Percentiles rank a stretch among this genome's conserved stretches.
These are phyloP conservation scores for Drosophila triauraria DNA, from an alignment of 1,140 invertebrate species.

Conservation along the genomic window DNA sequence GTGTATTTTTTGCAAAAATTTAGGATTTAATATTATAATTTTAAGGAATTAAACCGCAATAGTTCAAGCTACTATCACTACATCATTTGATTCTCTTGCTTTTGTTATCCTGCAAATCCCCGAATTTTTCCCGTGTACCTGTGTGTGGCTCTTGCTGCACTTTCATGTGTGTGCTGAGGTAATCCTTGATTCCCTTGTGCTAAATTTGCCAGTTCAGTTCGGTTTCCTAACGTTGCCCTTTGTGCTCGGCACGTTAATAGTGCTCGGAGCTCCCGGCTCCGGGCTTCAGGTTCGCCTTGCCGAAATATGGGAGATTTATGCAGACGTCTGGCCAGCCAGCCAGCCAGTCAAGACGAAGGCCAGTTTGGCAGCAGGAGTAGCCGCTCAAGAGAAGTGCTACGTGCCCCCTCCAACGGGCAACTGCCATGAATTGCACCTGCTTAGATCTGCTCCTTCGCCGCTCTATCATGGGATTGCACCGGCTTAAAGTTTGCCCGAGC, in stretches of 20 bases:
- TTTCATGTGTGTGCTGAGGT: slow-evolving; percentile 46
- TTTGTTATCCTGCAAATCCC: neutral
- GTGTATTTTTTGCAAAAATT: too few relatives aligned
- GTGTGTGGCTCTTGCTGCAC: neutral
- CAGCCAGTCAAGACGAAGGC: slow-evolving; percentile 53
- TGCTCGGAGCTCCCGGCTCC: slow-evolving; percentile 29
- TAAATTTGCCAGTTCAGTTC: slow-evolving; percentile 67
- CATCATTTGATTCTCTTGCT: too few relatives aligned
- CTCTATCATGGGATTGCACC: slow-evolving; percentile 36
- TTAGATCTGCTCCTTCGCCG: slow-evolving; percentile 22
- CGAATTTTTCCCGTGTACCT: neutral
- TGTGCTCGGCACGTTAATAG: slow-evolving; percentile 49
- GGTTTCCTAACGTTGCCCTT: slow-evolving; percentile 41
- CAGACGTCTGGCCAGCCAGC: slow-evolving; percentile 56
- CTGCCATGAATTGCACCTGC: slow-evolving; percentile 66
- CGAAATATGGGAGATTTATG: slow-evolving; percentile 76
- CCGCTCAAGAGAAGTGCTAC: slow-evolving; percentile 68
- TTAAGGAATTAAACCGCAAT: neutral
- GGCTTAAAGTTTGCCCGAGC: slow-evolving; percentile 70
- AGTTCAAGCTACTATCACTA: too few relatives aligned
- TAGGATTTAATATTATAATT: neutral
- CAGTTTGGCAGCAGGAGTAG: slow-evolving; percentile 59
- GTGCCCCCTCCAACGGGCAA: slow-evolving; percentile 53
- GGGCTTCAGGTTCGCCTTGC: slow-evolving; percentile 12
- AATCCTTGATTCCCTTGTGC: slow-evolving; percentile 74